Evolutionary conservation across 2,888 invertebrate genomes (phyloP).

Genomic region (Carabus problematicus): DNA sequence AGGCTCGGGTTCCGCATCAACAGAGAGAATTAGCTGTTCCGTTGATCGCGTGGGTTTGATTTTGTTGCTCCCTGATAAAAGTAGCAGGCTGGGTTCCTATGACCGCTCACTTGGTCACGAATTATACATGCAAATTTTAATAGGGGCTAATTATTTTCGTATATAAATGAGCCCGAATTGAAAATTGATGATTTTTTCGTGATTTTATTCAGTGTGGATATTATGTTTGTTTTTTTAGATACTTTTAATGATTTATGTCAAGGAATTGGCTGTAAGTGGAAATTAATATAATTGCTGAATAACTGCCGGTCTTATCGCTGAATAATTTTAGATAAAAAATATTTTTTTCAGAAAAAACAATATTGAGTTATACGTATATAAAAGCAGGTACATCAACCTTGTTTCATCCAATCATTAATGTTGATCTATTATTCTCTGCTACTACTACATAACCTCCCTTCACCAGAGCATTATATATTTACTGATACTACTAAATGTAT

Average conservation of each 20-base stretch:
- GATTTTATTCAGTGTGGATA: slow-evolving; percentile 24
- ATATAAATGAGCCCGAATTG: slow-evolving; percentile 47
- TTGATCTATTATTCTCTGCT: too few species aligned
- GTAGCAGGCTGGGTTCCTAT: slow-evolving; percentile 3
- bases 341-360: not conserved
- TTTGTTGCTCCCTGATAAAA: slow-evolving; percentile 19
- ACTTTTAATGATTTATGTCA: slow-evolving; percentile 1
- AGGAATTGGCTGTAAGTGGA: slow-evolving; percentile 1
- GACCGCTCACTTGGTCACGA: slow-evolving; percentile 12
- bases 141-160: slow-evolving; percentile 48
- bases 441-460: too few species aligned
- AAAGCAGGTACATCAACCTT: not conserved
- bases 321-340: not conserved
- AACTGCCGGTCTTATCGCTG: not conserved
- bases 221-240: not conserved
- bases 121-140: slow-evolving; percentile 42
- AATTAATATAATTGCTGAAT: not conserved
- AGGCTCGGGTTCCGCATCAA: not conserved
- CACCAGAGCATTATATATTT: slow-evolving; percentile 1
- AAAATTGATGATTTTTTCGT: slow-evolving; percentile 23
- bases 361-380: not conserved
- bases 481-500: not conserved
- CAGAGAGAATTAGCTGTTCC: slow-evolving; percentile 19
- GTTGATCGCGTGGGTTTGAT: slow-evolving; percentile 21
- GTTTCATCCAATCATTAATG: not conserved